Evolutionary conservation across 2,888 invertebrate species (phyloP), one percentile per base, ranked within the genome.

Genomic region (Fragum whitleyi): DNA sequence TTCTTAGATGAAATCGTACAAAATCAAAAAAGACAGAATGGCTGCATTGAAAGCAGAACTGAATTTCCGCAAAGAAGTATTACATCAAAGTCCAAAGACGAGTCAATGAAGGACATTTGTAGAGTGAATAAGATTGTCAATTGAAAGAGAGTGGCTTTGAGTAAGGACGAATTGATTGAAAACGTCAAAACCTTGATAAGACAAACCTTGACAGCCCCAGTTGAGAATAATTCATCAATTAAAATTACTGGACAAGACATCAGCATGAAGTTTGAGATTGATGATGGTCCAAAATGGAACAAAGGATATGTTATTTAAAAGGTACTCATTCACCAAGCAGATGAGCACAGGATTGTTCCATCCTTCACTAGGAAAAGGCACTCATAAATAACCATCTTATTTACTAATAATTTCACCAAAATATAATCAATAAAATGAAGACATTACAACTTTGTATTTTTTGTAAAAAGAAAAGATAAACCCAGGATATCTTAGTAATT

Each of bases 41-140:
- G 19, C 32, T 32, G 70, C 70, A 26, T 23, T 70, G 23, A 70
- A 70, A 23, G 59, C 78, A 55, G 79, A 79, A 67, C 75, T 79
- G 29, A 62, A 55, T 21, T 70, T 70, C 36, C 19, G 70, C 21
- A 55, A 70, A 36, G 32, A 70, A 21, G 70, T 70, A n/a, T 55
- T 70, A n/a, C 29, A 70, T 16, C 70, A 70, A n/a, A 26, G 26
- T 57, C 57, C 57, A 0, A 28, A 57, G 28, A 57, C 26, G 32
- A 61, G 16, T 14, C n/a, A 19, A n/a, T 32, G 19, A 61, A 61
- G 28, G 29, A 29, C 32, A 32, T 70, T 1, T 70, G 57, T 32
- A 14, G 57, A 19, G 32, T 70, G 21, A 23, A 55, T n/a, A 70
- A 70, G 32, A 55, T 19, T n/a, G 29, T 32, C 7, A 19, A 32